A percentile compares a stretch with the other conserved stretches of the same genome.
These are phyloP conservation scores for Panthera uncia DNA, from an alignment of 2,113 vertebrate genomes.

Conservation along the genomic window DNA sequence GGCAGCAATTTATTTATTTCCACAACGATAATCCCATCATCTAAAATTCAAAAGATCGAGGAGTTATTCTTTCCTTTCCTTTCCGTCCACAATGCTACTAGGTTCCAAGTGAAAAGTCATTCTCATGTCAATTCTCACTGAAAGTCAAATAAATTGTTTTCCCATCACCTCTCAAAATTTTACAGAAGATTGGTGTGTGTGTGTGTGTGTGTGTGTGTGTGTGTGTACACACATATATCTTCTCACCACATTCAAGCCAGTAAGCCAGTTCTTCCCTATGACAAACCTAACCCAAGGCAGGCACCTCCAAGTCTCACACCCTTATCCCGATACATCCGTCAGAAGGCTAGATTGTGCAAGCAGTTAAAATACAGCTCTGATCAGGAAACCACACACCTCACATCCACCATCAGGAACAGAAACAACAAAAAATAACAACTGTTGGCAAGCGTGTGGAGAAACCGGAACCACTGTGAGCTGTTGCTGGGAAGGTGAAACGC, in stretches of 20 bases:
- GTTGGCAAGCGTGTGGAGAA: neutral
- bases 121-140: neutral
- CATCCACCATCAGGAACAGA: neutral
- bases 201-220: too few relatives aligned
- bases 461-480: neutral
- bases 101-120: conserved; percentile 43
- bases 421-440: neutral
- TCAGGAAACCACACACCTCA: neutral
- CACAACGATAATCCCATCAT: neutral
- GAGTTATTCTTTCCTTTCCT: conserved; percentile 8
- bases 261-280: neutral
- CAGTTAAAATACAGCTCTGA: conserved; percentile 1
- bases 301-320: neutral
- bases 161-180: conserved; percentile 34
- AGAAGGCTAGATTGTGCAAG: neutral
- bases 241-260: neutral
- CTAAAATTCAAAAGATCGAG: conserved; percentile 27
- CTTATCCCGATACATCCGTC: neutral
- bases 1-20: neutral
- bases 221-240: neutral
- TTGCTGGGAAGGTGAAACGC: neutral
- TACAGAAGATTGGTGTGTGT: too few relatives aligned
- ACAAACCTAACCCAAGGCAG: neutral
- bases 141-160: conserved; percentile 51
- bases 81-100: neutral